Percentiles rank a stretch among this genome's conserved stretches.
Evolutionary conservation across 1,140 invertebrate species (phyloP).

Genomic region (Hycleus cichorii): DNA sequence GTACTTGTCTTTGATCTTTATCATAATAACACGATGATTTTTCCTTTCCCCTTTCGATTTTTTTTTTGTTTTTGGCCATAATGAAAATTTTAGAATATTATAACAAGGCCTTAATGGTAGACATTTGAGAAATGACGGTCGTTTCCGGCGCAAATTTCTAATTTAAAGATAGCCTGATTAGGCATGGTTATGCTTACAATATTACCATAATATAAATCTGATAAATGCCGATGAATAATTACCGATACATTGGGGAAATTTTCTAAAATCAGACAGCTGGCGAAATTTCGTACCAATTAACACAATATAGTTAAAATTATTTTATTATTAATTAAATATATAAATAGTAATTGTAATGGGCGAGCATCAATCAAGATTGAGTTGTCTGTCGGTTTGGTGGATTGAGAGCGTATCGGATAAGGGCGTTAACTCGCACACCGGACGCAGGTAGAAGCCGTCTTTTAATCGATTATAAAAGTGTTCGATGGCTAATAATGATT

Average conservation of each 20-base stretch:
- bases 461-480: constrained; percentile 26
- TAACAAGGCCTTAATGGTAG: not conserved
- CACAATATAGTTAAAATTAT: no score
- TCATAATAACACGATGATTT: no score
- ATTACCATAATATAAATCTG: no score
- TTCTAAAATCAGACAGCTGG: no score
- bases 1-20: not conserved
- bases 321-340: no score
- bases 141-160: no score
- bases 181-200: no score
- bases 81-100: not conserved
- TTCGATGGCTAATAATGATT: constrained; percentile 24
- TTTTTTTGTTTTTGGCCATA: not conserved
- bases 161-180: no score
- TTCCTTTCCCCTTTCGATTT: not conserved
- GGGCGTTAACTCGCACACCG: no score
- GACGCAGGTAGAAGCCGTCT: constrained; percentile 14
- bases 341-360: no score
- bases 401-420: constrained; percentile 7
- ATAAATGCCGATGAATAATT: not conserved
- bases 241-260: not conserved
- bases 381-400: constrained; percentile 15
- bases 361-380: constrained; percentile 5
- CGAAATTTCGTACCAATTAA: no score
- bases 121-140: no score